Evolutionary conservation across 2,888 invertebrate genomes (phyloP).

Genomic region (Tetranychus truncatus): DNA sequence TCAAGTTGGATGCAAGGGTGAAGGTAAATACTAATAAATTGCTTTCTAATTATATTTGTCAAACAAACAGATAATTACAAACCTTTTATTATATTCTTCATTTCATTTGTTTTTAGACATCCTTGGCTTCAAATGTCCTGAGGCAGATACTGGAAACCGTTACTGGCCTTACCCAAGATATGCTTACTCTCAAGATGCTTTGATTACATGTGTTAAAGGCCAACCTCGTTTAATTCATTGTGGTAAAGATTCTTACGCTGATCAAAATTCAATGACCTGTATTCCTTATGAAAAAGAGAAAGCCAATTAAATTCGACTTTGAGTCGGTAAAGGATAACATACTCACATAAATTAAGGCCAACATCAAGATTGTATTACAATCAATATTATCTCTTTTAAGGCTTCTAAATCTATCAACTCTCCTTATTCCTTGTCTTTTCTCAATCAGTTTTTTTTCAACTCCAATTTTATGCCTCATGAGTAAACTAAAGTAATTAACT

Average conservation of each 20-base stretch:
- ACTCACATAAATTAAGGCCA: neutral
- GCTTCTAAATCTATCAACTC: too few species aligned
- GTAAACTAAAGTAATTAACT: neutral
- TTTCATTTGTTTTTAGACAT: slow-evolving; percentile 36
- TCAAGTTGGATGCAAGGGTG: slow-evolving; percentile 66
- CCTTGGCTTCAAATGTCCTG: slow-evolving; percentile 75
- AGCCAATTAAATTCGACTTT: neutral
- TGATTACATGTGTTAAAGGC: slow-evolving; percentile 77
- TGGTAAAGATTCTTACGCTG: slow-evolving; percentile 43
- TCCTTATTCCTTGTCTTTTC: neutral
- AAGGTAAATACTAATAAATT: slow-evolving; percentile 41
- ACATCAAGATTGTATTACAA: too few species aligned
- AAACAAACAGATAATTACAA: neutral
- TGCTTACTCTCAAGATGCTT: slow-evolving; percentile 65
- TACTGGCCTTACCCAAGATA: slow-evolving; percentile 85
- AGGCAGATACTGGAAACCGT: slow-evolving; percentile 60
- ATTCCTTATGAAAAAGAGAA: slow-evolving; percentile 11
- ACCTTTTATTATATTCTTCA: too few species aligned
- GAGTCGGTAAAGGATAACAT: neutral
- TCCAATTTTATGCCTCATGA: neutral
- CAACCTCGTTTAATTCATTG: slow-evolving; percentile 69
- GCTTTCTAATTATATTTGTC: neutral
- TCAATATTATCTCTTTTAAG: too few species aligned
- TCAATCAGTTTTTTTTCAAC: neutral
- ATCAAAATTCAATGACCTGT: slow-evolving; percentile 19